Percentiles rank a stretch among this genome's conserved stretches.
phyloP scores from a whole-genome alignment of 2,113 vertebrate genomes.

The Mormyrus iriodes region DNA sequence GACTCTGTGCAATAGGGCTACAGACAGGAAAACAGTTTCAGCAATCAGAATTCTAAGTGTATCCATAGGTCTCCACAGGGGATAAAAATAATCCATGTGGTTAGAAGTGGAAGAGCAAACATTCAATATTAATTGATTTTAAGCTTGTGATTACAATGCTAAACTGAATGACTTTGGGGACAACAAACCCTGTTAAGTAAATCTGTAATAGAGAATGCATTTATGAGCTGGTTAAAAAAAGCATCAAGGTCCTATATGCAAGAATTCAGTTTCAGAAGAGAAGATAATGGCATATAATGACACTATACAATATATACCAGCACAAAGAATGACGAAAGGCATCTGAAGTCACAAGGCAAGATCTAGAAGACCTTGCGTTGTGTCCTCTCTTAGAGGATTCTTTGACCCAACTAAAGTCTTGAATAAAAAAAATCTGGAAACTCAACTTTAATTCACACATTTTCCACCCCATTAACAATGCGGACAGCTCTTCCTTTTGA shows the following conservation, averaged over 20 bases:
- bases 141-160: neutral
- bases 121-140: neutral
- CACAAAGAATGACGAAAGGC: neutral
- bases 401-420: neutral
- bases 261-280: neutral
- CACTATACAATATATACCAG: neutral
- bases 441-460: constrained; percentile 17
- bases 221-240: neutral
- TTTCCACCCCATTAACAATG: constrained; percentile 15
- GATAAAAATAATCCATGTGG: neutral
- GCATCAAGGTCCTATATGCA: neutral
- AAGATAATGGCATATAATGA: neutral
- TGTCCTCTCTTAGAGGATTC: neutral
- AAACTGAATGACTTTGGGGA: neutral
- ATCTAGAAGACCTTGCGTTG: neutral
- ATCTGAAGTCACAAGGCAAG: neutral
- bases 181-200: neutral
- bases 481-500: constrained; percentile 7
- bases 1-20: neutral
- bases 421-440: neutral
- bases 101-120: neutral
- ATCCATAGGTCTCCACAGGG: neutral
- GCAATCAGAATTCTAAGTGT: neutral
- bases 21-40: neutral
- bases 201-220: neutral